phyloP scores from a whole-genome alignment of 2,113 vertebrate genomes.

The Tricholaema leucomelas region DNA sequence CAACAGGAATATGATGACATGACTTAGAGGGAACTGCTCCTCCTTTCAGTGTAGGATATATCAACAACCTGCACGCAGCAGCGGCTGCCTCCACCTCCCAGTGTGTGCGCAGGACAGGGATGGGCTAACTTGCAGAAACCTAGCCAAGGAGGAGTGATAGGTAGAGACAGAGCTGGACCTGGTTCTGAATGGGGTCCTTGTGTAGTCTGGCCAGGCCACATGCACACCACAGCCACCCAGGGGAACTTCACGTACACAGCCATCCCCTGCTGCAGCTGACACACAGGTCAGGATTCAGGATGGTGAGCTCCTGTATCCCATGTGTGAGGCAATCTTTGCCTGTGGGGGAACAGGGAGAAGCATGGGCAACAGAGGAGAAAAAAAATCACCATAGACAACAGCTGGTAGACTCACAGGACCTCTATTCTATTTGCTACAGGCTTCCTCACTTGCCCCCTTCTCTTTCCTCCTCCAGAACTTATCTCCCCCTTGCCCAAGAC shows the following conservation, averaged over 20 bases:
- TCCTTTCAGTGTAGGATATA: background rate
- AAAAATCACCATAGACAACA: background rate
- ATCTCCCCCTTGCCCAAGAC: background rate
- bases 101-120: background rate
- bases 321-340: background rate
- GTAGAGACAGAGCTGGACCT: fast-evolving
- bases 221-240: background rate
- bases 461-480: background rate
- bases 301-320: background rate
- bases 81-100: background rate
- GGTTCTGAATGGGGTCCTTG: background rate
- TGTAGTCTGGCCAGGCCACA: background rate
- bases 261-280: background rate
- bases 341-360: background rate
- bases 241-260: background rate
- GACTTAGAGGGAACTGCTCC: background rate
- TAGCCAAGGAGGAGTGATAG: background rate
- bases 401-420: background rate
- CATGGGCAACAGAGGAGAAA: too few relatives aligned
- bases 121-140: background rate
- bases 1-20: background rate
- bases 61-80: fast-evolving
- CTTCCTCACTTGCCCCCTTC: background rate
- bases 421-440: background rate
- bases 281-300: too few relatives aligned